Evolutionary conservation across 2,888 invertebrate species (phyloP).

Genomic region (Trichacis sp.): DNA sequence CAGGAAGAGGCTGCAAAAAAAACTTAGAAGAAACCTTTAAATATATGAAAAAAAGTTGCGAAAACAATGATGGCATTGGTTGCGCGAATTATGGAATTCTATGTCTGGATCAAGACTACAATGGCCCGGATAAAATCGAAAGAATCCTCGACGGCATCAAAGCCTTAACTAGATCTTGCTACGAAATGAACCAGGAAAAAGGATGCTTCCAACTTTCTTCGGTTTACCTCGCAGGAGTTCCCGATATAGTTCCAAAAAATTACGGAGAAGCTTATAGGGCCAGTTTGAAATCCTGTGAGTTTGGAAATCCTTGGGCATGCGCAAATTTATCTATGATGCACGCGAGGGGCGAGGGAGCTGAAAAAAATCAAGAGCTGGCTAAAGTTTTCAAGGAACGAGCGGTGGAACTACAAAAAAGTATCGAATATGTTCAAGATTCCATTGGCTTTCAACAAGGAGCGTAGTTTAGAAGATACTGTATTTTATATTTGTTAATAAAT

Average conservation of each 20-base stretch:
- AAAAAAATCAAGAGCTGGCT: slow-evolving; percentile 78
- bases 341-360: slow-evolving; percentile 84
- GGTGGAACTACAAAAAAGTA: slow-evolving; percentile 77
- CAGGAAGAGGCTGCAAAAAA: slow-evolving; percentile 54
- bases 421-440: slow-evolving; percentile 65
- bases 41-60: slow-evolving; percentile 86
- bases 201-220: slow-evolving; percentile 87
- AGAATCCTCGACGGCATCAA: slow-evolving; percentile 64
- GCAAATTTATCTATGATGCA: slow-evolving; percentile 92
- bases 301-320: slow-evolving; percentile 89
- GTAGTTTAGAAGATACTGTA: background rate
- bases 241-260: slow-evolving; percentile 74
- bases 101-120: background rate
- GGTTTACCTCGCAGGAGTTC: slow-evolving; percentile 82
- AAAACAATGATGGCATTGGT: slow-evolving; percentile 76
- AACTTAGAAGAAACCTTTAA: slow-evolving; percentile 70
- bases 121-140: slow-evolving; percentile 32
- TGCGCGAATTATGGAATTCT: slow-evolving; percentile 70
- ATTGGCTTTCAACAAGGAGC: slow-evolving; percentile 23
- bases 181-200: slow-evolving; percentile 71
- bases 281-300: slow-evolving; percentile 84
- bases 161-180: slow-evolving; percentile 72
- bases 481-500: slow-evolving; percentile 2
- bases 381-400: slow-evolving; percentile 81
- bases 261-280: slow-evolving; percentile 83